Evolutionary conservation across 2,113 vertebrate genomes (phyloP).

Genomic region (Labrus mixtus): DNA sequence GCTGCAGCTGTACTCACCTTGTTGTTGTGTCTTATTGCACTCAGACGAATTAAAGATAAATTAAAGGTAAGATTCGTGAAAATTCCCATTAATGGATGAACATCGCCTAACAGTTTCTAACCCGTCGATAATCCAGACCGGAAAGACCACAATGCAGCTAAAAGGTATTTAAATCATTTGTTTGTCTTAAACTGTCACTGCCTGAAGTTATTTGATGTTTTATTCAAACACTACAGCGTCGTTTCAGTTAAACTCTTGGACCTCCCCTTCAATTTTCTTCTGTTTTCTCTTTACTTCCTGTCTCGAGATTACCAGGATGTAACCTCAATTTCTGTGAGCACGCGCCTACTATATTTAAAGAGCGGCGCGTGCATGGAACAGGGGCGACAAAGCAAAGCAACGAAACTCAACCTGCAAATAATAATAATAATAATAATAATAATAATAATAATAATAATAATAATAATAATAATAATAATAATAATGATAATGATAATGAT

Average conservation of each 20-base stretch:
- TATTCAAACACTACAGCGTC: background rate
- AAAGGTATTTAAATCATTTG: background rate
- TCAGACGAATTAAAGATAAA: slow-evolving; percentile 13
- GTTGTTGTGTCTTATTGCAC: background rate
- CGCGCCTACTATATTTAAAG: background rate
- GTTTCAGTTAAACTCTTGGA: too few species aligned
- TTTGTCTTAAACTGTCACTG: too few species aligned
- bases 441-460: too few species aligned
- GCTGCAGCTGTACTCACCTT: slow-evolving; percentile 42
- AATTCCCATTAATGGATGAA: slow-evolving; percentile 21
- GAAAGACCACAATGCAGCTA: background rate
- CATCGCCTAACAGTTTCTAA: too few species aligned
- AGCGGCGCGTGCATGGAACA: too few species aligned
- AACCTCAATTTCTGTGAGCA: background rate
- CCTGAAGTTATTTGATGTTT: background rate
- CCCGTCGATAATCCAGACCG: background rate
- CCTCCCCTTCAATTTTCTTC: slow-evolving; percentile 8
- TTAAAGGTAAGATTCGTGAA: background rate
- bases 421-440: too few species aligned
- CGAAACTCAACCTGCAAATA: too few species aligned
- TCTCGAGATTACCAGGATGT: slow-evolving; percentile 16
- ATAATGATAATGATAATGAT: too few species aligned
- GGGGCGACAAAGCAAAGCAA: too few species aligned
- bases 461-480: too few species aligned
- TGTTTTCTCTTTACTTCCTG: slow-evolving; percentile 64